These are phyloP conservation scores for Oscarella lobularis DNA, from an alignment of 37 sponge, comb jelly and placozoan genomes.

Conservation along the genomic window DNA sequence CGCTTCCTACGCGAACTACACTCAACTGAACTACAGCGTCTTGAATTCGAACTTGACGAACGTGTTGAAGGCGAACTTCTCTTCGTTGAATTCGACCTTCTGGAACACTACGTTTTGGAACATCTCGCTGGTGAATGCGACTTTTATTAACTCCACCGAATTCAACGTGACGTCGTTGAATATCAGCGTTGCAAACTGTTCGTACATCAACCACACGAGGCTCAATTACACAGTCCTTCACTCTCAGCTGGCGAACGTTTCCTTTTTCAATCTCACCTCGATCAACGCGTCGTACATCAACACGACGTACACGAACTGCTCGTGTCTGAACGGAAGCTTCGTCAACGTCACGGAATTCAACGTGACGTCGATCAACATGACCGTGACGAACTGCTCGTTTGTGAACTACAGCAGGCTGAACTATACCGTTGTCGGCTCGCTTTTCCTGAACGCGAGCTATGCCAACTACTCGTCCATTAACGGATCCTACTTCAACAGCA, in stretches of 20 bases:
- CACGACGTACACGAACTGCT: too few relatives aligned
- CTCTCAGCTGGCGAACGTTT: conserved; percentile 1
- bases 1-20: not conserved
- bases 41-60: not conserved
- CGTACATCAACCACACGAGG: too few relatives aligned
- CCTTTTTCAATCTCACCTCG: not conserved
- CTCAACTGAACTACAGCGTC: not conserved
- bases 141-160: not conserved
- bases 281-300: too few relatives aligned
- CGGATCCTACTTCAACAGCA: not conserved
- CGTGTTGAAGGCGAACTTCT: not conserved
- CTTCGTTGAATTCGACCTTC: not conserved
- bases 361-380: too few relatives aligned
- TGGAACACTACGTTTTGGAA: not conserved
- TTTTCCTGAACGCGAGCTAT: not conserved
- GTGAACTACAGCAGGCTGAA: too few relatives aligned
- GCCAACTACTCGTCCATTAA: not conserved
- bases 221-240: not conserved
- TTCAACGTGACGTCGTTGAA: not conserved
- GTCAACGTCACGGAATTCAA: too few relatives aligned
- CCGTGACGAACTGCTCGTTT: too few relatives aligned
- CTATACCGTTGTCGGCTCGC: not conserved
- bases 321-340: too few relatives aligned
- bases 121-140: not conserved
- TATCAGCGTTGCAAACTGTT: not conserved